Evolutionary conservation across 2,888 invertebrate species (phyloP).

Genomic region (Eupithecia subfuscata): DNA sequence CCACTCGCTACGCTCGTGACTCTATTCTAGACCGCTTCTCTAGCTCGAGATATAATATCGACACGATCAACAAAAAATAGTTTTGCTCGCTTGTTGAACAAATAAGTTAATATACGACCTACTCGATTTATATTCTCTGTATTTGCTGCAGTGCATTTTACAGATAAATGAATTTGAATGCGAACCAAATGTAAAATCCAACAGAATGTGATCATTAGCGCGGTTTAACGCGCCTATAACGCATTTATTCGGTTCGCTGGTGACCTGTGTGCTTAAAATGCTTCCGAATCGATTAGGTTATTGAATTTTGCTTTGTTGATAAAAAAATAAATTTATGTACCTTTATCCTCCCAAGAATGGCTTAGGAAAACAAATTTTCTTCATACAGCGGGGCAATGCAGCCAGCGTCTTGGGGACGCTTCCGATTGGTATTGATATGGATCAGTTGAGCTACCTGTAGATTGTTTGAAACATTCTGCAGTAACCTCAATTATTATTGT

Average conservation of each 20-base stretch:
- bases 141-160: conserved; percentile 33
- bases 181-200: conserved; percentile 46
- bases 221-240: conserved; percentile 55
- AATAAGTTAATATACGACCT: background rate
- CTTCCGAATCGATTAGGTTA: background rate
- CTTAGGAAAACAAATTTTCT: background rate
- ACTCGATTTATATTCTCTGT: background rate
- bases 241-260: conserved; percentile 51
- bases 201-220: conserved; percentile 53
- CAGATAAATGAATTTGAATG: conserved; percentile 46
- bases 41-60: background rate
- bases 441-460: too few species aligned
- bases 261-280: conserved; percentile 41
- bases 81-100: background rate
- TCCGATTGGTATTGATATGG: too few species aligned
- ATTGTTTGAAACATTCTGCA: too few species aligned
- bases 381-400: too few species aligned
- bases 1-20: background rate
- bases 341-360: background rate
- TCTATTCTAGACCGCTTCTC: background rate
- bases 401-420: too few species aligned
- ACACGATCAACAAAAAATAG: background rate
- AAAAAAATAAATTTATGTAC: background rate
- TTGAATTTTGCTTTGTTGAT: background rate
- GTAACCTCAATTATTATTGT: too few species aligned